Evolutionary conservation across 2,113 vertebrate genomes (phyloP), one percentile per base, ranked within the genome.

Genomic region (Rhadina sibilatrix): DNA sequence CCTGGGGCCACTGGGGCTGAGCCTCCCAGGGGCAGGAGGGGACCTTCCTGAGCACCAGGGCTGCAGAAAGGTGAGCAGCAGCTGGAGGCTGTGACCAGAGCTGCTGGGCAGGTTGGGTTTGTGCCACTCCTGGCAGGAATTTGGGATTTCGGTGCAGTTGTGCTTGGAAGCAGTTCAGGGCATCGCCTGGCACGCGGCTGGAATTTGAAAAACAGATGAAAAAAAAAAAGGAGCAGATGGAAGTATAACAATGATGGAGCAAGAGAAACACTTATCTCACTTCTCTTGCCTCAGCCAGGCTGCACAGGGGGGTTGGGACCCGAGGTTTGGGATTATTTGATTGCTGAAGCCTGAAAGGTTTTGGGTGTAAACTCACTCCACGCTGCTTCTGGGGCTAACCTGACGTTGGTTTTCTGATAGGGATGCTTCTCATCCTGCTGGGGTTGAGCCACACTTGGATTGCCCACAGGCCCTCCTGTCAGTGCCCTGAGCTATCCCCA

Each of bases 201-300:
- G 76, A 10, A 60, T 74, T 69, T 71, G 69, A 90, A 93, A 96
- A 95, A 77, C 14, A 93, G 92, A 74, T 94, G 9, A 17, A 66
- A 92, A 40, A 38, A 38, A 38, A 38, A 90, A 82, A 81, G 93
- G 47, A 92, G 84, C 92, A 69, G 77, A 72, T 31, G 12, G 85
- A 78, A 50, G 44, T 46, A 6, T 31, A 95, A 91, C 92, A 92
- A 87, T 71, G 88, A 63, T 30, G 89, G 96, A 79, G 92, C 35
- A 88, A 56, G 95, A 81, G 93, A 78, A 96, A 95, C 95, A 89
- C 94, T 95, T 93, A 31, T 81, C 94, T 97, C 97, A 94, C 94
- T 93, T 92, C 85, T 94, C 93, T 71, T 83, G 76, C 37, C 90
- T 83, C 87, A 5, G 22, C 37, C 40, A 53, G 84, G 66, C 86